phyloP scores from a whole-genome alignment of 2,113 vertebrate species.

The Rallus limicola region DNA sequence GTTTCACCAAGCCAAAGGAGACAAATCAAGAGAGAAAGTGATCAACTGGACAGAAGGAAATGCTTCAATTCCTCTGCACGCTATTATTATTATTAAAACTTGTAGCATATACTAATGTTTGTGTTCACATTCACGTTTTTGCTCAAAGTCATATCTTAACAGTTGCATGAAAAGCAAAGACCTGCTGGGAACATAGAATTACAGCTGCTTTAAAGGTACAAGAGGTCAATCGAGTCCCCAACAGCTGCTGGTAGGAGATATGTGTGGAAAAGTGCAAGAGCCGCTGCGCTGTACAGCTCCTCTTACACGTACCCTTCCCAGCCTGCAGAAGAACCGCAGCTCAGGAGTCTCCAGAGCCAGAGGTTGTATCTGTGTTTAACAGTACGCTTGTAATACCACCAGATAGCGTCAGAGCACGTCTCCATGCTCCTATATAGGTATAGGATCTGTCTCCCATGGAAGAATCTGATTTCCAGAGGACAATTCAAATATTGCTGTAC shows the following conservation, averaged over 20 bases:
- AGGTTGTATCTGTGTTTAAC: neutral
- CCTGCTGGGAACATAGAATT: neutral
- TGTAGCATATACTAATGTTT: neutral
- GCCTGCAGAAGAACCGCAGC: neutral
- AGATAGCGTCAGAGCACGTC: neutral
- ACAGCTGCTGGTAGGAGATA: neutral
- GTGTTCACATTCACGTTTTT: neutral
- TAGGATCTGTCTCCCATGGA: neutral
- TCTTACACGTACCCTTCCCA: neutral
- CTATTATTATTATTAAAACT: neutral
- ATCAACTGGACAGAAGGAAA: neutral
- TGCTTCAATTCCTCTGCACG: neutral
- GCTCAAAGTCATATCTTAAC: neutral
- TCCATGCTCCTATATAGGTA: neutral
- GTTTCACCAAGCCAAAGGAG: neutral
- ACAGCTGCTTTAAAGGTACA: constrained; percentile 2
- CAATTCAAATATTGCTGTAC: neutral
- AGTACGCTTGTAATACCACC: neutral
- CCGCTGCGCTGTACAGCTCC: neutral
- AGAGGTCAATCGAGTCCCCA: neutral
- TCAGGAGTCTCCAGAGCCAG: neutral
- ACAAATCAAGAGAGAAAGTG: neutral
- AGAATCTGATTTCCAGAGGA: neutral
- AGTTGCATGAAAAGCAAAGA: neutral
- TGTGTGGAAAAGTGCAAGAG: neutral